Evolutionary conservation across 2,888 invertebrate genomes (phyloP).

Genomic region (Tuta absoluta): DNA sequence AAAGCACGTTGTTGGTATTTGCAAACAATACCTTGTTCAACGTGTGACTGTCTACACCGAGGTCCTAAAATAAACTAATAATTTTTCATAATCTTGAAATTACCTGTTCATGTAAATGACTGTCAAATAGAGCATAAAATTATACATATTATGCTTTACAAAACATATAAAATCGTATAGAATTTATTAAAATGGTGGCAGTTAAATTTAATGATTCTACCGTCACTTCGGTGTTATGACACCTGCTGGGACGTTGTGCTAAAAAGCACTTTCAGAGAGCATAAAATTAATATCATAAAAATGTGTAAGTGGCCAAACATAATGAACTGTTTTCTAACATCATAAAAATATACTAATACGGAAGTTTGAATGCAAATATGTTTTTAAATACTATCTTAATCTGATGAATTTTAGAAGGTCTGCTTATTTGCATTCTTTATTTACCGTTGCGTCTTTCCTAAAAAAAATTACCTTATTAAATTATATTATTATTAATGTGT

Average conservation of each 20-base stretch:
- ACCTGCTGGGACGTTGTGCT: slow-evolving; percentile 26
- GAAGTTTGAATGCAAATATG: background rate
- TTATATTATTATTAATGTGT: too few species aligned
- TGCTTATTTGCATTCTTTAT: too few species aligned
- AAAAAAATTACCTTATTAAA: too few species aligned
- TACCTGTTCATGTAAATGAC: slow-evolving; percentile 1
- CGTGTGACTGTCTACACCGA: slow-evolving; percentile 64
- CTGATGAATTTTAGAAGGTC: background rate
- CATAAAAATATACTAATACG: background rate
- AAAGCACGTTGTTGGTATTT: slow-evolving; percentile 67
- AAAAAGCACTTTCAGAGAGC: slow-evolving; percentile 23
- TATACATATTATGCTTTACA: slow-evolving; percentile 1
- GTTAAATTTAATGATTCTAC: slow-evolving; percentile 26
- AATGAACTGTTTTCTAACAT: background rate
- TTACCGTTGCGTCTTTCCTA: too few species aligned
- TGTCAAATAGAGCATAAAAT: slow-evolving; percentile 13
- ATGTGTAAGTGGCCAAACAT: background rate
- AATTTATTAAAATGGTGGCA: slow-evolving; percentile 22
- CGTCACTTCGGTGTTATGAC: slow-evolving; percentile 21
- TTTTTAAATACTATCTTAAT: background rate
- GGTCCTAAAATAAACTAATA: slow-evolving; percentile 65
- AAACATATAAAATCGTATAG: slow-evolving; percentile 21
- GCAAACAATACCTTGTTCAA: slow-evolving; percentile 79
- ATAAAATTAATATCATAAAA: slow-evolving; percentile 15
- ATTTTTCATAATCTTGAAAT: slow-evolving; percentile 2